Conservation (phyloP, 2,888 invertebrate species). For the Cerastis leucographa region DNA sequence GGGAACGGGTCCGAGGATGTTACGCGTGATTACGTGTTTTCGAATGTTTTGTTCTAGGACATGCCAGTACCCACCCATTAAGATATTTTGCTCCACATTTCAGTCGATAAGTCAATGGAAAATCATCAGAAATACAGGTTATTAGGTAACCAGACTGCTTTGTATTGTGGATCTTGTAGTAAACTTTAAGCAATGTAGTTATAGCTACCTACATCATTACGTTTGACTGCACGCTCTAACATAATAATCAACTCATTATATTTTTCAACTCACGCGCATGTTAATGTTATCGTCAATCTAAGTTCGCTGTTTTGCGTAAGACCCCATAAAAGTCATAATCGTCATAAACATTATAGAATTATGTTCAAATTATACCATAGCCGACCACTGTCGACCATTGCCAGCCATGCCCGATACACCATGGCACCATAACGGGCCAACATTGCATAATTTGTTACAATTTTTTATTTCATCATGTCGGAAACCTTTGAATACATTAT, state of each 20-base stretch:
- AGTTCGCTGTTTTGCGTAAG: conserved; percentile 62
- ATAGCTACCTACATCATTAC: conserved; percentile 31
- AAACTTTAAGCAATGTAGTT: background rate
- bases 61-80: too few species aligned
- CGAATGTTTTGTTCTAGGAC: too few species aligned
- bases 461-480: conserved; percentile 48
- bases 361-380: conserved; percentile 68
- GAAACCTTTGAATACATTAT: conserved; percentile 47
- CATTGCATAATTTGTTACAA: conserved; percentile 56
- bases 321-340: conserved; percentile 62
- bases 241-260: conserved; percentile 52
- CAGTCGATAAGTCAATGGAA: too few species aligned
- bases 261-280: conserved; percentile 45
- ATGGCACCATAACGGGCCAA: conserved; percentile 51
- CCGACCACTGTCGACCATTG: conserved; percentile 52
- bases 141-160: too few species aligned
- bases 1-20: too few species aligned
- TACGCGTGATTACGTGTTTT: too few species aligned
- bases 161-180: too few species aligned
- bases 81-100: too few species aligned
- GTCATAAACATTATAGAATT: conserved; percentile 69
- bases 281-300: conserved; percentile 53
- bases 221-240: conserved; percentile 25
- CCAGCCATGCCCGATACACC: conserved; percentile 51
- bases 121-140: too few species aligned